Evolutionary conservation across 2,888 invertebrate genomes (phyloP), one percentile per base, ranked within the genome.

Genomic region (Ramazzottius varieornatus): DNA sequence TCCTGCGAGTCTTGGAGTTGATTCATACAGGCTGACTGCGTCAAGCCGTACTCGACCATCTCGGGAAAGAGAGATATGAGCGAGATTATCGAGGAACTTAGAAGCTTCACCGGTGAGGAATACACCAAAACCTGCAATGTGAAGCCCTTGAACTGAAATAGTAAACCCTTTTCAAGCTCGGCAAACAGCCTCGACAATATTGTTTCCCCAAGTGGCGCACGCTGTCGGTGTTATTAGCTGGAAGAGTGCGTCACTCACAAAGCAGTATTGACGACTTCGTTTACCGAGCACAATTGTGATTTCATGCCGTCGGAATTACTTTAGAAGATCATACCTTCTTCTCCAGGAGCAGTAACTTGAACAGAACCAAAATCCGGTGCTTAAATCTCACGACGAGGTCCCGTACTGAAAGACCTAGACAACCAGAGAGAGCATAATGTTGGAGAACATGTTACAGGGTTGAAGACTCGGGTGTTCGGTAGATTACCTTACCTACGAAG

Each of bases 301-400:
- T n/a, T n/a, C n/a, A n/a, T n/a, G n/a, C n/a, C n/a, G n/a, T n/a
- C n/a, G n/a, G n/a, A n/a, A n/a, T n/a, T n/a, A n/a, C n/a, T n/a
- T n/a, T n/a, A n/a, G 40, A n/a, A 65, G 63, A 65, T 4, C n/a
- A 63, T 69, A 79, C 78, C 72, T 76, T 75, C 70, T 86, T 84
- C 73, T 94, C 88, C 67, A 98, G 79, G 64, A 98, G 78, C 66
- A 96, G 77, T 66, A 96, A 78, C 77, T 98, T 98, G 75, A 94
- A 93, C 63, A 98, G 78, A 67, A 93, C 79, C 65, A 98, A 78
- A 46, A 88, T 85, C 79, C 93, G 92, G 75, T 94, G 93, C 68
- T 86, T 83, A 83, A 93, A 94, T 69, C 82, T 82, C 68, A 86
- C 80, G 65, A 91, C 82, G 71, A 90, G 80, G 72, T 86, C 85